Evolutionary conservation across 2,888 invertebrate species (phyloP).

Genomic region (Caenorhabditis sp.): DNA sequence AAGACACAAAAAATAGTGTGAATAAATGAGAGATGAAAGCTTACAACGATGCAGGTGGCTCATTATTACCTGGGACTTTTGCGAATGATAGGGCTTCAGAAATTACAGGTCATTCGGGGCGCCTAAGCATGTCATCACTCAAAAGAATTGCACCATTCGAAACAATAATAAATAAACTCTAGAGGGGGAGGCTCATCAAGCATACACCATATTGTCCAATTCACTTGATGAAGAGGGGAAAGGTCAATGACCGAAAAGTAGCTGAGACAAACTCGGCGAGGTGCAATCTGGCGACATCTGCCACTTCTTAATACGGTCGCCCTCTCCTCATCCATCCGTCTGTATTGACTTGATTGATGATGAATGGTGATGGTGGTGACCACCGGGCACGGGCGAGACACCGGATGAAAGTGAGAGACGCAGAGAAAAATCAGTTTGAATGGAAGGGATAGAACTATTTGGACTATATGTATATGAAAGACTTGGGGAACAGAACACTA

Average conservation of each 20-base stretch:
- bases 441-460: conserved; percentile 3
- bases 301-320: conserved; percentile 49
- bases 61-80: conserved; percentile 17
- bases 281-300: conserved; percentile 65
- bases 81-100: conserved; percentile 27
- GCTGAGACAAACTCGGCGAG: conserved; percentile 15
- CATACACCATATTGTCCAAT: conserved; percentile 56
- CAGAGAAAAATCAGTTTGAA: conserved; percentile 32
- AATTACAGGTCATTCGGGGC: background rate
- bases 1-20: conserved; percentile 5
- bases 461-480: conserved; percentile 3
- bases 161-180: conserved; percentile 4
- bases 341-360: conserved; percentile 40
- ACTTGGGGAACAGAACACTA: background rate
- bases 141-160: conserved; percentile 5
- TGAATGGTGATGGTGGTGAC: conserved; percentile 42
- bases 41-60: conserved; percentile 38
- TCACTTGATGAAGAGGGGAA: conserved; percentile 45
- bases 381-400: conserved; percentile 24
- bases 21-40: background rate
- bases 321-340: conserved; percentile 10
- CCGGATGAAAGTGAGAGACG: conserved; percentile 11
- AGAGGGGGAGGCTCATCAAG: conserved; percentile 9
- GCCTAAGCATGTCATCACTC: background rate
- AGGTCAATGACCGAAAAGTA: conserved; percentile 63